Base-by-base conservation (phyloP, 2,113 vertebrate genomes). In the Mobula birostris region DNA sequence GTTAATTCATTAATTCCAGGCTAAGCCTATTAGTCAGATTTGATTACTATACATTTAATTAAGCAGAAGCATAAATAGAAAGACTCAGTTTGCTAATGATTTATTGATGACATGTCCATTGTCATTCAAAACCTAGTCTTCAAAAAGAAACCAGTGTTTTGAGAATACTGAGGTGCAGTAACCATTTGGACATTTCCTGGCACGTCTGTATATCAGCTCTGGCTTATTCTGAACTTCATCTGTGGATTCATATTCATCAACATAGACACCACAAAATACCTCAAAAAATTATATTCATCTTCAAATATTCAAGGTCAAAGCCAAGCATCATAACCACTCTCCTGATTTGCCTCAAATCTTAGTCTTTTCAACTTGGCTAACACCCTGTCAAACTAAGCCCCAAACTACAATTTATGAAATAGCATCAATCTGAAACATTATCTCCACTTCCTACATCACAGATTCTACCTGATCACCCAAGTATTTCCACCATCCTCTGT, bases 11-110 rank as follows among this genome's bases (percentile, higher is more conserved):
- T 87, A 63, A 29, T 63, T 58, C 58, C 83, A 63, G 27, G 83
- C 58, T n/a, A 88, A 88, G 29, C 11, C 24, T 63, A 90, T 66
- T 90, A 66, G 61, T 90, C 29, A 66, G 17, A 90, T 17, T 66
- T 85, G 58, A 68, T 90, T 90, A 90, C 58, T 29, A 61, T 32
- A 32, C 63, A 68, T 29, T 63, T 88, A 88, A 88, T 88, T 61
- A 88, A 88, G 27, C 58, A 88, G 56, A 88, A n/a, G 83, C 61
- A 88, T 58, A 88, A 88, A 88, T 14, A 88, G 85, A 66, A 88
- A 63, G 61, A 63, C 2, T n/a, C 24, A 88, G 5, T 29, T 29
- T n/a, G 85, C 19, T 88, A 88, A 27, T 32, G 58, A 17, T 88
- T 63, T 32, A 66, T 12, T 2, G 8, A 88, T 88, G n/a, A 88